Conservation (phyloP, 2,888 invertebrate genomes). For the Eupithecia dodoneata region DNA sequence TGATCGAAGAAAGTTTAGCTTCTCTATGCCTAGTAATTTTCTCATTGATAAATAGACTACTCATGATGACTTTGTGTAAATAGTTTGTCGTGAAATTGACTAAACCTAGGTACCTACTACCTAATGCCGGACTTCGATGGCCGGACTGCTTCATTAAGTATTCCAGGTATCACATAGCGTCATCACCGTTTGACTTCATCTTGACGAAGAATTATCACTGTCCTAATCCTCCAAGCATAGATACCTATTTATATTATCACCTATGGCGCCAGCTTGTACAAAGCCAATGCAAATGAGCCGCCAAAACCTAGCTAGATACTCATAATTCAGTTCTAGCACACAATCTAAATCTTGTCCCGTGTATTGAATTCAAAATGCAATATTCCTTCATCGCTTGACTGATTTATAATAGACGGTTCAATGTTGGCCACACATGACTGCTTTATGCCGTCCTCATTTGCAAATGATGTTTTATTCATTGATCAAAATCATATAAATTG, state of each 20-base stretch:
- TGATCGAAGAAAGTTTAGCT: not conserved
- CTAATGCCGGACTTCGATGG: not conserved
- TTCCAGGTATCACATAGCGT: not conserved
- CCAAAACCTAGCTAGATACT: conserved; percentile 50
- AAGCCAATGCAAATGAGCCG: conserved; percentile 53
- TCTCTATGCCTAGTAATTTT: not conserved
- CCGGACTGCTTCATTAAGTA: not conserved
- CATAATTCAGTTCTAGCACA: conserved; percentile 52
- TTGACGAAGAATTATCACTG: conserved; percentile 3
- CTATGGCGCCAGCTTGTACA: not conserved
- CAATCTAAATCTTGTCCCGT: conserved; percentile 55
- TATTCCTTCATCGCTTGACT: conserved; percentile 33
- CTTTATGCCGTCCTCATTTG: conserved; percentile 39
- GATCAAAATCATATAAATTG: conserved; percentile 27
- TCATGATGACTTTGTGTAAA: not conserved
- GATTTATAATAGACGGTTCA: conserved; percentile 50
- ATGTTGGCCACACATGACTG: conserved; percentile 42
- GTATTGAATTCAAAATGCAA: conserved; percentile 56
- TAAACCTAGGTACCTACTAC: not conserved
- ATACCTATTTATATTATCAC: conserved; percentile 13
- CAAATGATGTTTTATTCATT: conserved; percentile 44
- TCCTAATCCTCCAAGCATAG: not conserved
- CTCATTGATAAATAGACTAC: not conserved
- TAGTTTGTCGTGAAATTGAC: not conserved
- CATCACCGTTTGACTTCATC: not conserved